Base-by-base conservation (phyloP, 2,888 invertebrate species). In the Lasioglossum villosulum region DNA sequence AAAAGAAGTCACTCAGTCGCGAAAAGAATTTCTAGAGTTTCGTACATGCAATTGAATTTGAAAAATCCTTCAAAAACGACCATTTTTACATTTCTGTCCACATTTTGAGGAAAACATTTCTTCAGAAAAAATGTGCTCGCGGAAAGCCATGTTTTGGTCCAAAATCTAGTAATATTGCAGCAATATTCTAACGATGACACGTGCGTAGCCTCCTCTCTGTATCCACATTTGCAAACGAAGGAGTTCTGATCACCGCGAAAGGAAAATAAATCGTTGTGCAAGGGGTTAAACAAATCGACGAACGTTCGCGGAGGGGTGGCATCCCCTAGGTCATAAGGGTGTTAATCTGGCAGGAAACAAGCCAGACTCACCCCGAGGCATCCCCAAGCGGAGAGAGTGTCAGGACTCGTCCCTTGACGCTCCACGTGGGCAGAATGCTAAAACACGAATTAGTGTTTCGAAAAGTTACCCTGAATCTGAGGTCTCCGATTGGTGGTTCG, bases 381-480 rank as follows among this genome's bases (percentile, higher is more conserved):
- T 59, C 59, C 59, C 12, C n/a, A 0, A 14, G 59, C 12, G 27
- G 14, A 59, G 14, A 59, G 27, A 59, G 27, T 14, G 14, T 27
- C 27, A 27, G 59, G n/a, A 56, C 12, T n/a, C 56, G n/a, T 48
- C 72, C 27, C n/a, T 42, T 23, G n/a, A 16, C 27, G 37, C 6
- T 16, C 3, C 74, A 16, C 8, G 48, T n/a, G 48, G 56, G 0
- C 30, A 39, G n/a, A n/a, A 52, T 34, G 34, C 34, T 34, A 5
- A 66, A 73, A 34, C 16, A 45, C 30, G n/a, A 27, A 8, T 59
- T 19, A 59, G 39, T 1, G 75, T 66, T 27, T 63, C 34, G 5
- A 5, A 45, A 70, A 82, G 79, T 73, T 23, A 94, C 95, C 92
- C 91, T 91, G 75, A 95, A 95, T 63, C 95, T 89, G 2, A 94